phyloP scores from a whole-genome alignment of 2,113 vertebrate genomes.

The Myiagra hebetior region DNA sequence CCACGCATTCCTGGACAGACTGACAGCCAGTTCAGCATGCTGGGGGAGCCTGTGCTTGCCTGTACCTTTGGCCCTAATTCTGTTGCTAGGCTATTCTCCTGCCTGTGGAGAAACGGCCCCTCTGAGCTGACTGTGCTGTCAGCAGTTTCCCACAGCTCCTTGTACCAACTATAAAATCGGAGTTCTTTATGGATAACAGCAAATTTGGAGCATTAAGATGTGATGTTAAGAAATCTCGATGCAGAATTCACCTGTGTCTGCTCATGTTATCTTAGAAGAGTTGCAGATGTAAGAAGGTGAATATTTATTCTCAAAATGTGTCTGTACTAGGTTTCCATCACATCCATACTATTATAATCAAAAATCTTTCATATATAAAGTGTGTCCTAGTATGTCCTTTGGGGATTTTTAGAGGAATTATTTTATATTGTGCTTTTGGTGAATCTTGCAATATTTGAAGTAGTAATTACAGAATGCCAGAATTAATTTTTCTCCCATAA shows the following conservation, averaged over 20 bases:
- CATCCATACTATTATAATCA: background rate
- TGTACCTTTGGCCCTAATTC: background rate
- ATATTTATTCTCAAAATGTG: background rate
- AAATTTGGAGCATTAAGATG: background rate
- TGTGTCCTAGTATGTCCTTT: background rate
- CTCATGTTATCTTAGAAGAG: background rate
- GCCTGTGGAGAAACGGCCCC: background rate
- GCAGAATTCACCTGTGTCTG: background rate
- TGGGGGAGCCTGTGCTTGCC: background rate
- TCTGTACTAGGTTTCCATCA: background rate
- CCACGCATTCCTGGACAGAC: accelerated
- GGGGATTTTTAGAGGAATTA: background rate
- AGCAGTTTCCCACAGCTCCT: background rate
- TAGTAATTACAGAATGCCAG: slow-evolving; percentile 70
- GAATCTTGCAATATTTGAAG: slow-evolving; percentile 56
- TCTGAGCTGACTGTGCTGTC: background rate
- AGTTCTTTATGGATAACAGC: background rate
- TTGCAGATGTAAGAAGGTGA: background rate
- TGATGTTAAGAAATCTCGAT: accelerated
- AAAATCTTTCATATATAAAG: background rate
- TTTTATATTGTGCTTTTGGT: slow-evolving; percentile 52
- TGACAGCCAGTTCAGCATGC: background rate
- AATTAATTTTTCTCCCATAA: slow-evolving; percentile 73
- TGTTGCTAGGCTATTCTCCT: background rate
- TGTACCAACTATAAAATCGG: background rate